Percentiles rank a stretch among this genome's conserved stretches.
These are phyloP conservation scores for Ctenoplectra terminalis DNA, from an alignment of 1,140 invertebrate genomes.

Conservation along the genomic window DNA sequence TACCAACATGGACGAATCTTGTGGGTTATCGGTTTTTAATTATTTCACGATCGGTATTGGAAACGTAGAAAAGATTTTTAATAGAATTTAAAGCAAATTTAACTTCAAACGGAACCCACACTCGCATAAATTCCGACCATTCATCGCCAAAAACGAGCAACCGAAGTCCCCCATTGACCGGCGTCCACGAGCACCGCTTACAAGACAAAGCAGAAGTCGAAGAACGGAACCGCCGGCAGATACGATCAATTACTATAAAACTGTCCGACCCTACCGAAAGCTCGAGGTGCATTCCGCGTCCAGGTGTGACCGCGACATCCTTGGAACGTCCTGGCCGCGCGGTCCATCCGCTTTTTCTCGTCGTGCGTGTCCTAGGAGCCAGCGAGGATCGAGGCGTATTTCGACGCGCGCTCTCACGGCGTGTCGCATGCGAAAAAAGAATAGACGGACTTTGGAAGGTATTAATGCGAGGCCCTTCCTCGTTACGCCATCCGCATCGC, in stretches of 20 bases:
- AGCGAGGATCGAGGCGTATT: constrained; percentile 46
- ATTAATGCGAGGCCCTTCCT: constrained; percentile 74
- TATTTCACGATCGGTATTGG: no score
- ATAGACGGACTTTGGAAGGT: constrained; percentile 20
- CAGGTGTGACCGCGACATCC: constrained; percentile 78
- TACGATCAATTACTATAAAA: constrained; percentile 58
- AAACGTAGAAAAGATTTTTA: no score
- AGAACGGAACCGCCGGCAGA: constrained; percentile 30
- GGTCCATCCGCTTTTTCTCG: constrained; percentile 54
- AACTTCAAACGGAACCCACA: no score
- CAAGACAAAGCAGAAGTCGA: not conserved
- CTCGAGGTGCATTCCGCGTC: constrained; percentile 42
- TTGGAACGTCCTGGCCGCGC: constrained; percentile 71
- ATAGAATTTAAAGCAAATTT: no score
- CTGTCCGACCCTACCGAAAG: constrained; percentile 44
- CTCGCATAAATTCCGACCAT: not conserved
- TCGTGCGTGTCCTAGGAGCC: not conserved
- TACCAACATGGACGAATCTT: no score
- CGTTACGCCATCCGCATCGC: constrained; percentile 79
- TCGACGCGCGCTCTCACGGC: constrained; percentile 43
- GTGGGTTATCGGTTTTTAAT: no score
- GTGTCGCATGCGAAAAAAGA: not conserved
- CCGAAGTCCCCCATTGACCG: constrained; percentile 9
- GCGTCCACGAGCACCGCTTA: not conserved
- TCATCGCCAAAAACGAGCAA: not conserved